Evolutionary conservation across 2,113 vertebrate genomes (phyloP).

Genomic region (Austrofundulus limnaeus): DNA sequence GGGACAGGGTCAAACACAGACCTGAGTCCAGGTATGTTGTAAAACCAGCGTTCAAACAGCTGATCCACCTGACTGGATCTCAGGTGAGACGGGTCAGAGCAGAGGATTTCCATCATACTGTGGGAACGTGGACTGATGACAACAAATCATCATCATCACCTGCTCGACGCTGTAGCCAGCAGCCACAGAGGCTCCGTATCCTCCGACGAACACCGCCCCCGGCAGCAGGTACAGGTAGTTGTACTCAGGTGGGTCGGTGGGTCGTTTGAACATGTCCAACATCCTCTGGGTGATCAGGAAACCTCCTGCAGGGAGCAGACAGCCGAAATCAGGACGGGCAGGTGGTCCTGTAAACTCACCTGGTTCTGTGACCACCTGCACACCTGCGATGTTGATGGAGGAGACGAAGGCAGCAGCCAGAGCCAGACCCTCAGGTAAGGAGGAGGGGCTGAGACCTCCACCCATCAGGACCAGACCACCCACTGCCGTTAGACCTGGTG

Average conservation of each 20-base stretch:
- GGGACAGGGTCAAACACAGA: not conserved
- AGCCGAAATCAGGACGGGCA: not conserved
- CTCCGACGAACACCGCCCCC: slow-evolving; percentile 71
- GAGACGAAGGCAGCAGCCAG: slow-evolving; percentile 83
- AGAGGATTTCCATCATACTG: too few species aligned
- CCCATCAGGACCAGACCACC: slow-evolving; percentile 84
- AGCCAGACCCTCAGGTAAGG: slow-evolving; percentile 76
- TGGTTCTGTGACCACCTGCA: slow-evolving; percentile 5
- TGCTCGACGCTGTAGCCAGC: slow-evolving; percentile 72
- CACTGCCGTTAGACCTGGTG: slow-evolving; percentile 80
- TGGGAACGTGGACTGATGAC: not conserved
- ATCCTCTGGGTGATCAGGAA: slow-evolving; percentile 81
- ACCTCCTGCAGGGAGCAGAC: slow-evolving; percentile 56
- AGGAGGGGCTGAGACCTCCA: slow-evolving; percentile 78
- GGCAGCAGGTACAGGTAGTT: slow-evolving; percentile 79
- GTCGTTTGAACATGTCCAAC: slow-evolving; percentile 82
- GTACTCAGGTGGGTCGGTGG: slow-evolving; percentile 76
- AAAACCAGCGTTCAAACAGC: too few species aligned
- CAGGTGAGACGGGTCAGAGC: too few species aligned
- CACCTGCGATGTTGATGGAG: slow-evolving; percentile 83
- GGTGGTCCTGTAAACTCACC: not conserved
- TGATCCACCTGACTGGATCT: not conserved
- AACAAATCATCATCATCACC: too few species aligned
- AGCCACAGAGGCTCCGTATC: slow-evolving; percentile 69
- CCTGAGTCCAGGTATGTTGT: too few species aligned